Conservation (phyloP, 2,797 vertebrate genomes). For the Atherinosoma microstoma region DNA sequence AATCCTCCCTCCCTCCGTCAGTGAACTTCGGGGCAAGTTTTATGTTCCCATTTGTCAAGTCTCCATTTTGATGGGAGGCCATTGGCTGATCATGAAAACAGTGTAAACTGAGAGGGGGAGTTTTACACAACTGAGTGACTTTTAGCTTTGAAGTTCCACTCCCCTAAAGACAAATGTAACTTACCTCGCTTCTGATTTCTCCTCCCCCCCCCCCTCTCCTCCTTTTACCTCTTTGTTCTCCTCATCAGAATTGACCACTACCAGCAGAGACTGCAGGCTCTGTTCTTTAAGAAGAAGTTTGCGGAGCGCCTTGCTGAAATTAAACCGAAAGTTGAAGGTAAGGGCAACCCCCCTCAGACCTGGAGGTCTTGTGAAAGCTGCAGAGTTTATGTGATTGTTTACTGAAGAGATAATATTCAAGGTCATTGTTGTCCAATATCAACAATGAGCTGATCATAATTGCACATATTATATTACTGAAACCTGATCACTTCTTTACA, state of each 20-base stretch:
- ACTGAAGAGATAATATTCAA: background rate
- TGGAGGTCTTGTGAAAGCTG: background rate
- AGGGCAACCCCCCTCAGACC: conserved; percentile 11
- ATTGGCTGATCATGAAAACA: conserved; percentile 47
- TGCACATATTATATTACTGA: background rate
- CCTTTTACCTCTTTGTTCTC: conserved; percentile 12
- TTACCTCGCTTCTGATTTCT: background rate
- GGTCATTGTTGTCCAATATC: background rate
- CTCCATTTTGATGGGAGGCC: conserved; percentile 24
- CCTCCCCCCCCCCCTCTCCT: background rate
- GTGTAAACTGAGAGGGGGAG: conserved; percentile 45
- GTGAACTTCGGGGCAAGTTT: conserved; percentile 31
- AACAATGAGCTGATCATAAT: background rate
- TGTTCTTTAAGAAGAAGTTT: conserved; percentile 99
- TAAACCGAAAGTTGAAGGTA: conserved; percentile 97
- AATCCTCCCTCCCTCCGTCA: conserved; percentile 26
- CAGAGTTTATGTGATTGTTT: background rate
- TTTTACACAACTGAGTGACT: conserved; percentile 35
- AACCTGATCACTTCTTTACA: background rate
- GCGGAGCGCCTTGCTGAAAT: conserved; percentile 93
- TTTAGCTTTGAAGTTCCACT: conserved; percentile 59
- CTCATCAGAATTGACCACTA: conserved; percentile 93
- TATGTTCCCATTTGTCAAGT: conserved; percentile 39
- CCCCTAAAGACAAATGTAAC: conserved; percentile 39
- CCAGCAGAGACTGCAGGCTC: conserved; percentile 93